These are phyloP conservation scores for Phyllotis vaccarum DNA, from an alignment of 2,797 vertebrate species.

Conservation along the genomic window DNA sequence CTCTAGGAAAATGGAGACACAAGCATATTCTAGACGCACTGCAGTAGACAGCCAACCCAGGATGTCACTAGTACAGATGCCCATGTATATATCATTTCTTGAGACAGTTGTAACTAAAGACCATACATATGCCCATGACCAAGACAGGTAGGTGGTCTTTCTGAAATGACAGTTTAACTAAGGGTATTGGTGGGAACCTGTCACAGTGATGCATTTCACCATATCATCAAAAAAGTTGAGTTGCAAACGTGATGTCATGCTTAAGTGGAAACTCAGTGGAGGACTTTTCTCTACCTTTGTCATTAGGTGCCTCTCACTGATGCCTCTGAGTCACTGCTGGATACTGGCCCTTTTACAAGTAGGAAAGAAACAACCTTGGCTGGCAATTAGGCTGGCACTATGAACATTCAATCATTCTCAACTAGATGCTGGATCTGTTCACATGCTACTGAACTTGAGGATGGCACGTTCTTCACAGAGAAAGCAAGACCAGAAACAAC, in stretches of 20 bases:
- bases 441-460: background rate
- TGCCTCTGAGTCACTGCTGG: constrained; percentile 30
- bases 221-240: background rate
- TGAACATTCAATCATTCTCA: constrained; percentile 51
- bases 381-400: constrained; percentile 20
- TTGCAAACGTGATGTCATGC: background rate
- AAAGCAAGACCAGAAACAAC: background rate
- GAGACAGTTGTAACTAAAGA: background rate
- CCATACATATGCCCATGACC: background rate
- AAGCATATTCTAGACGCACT: background rate
- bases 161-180: constrained; percentile 33
- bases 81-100: background rate
- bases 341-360: constrained; percentile 19
- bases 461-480: background rate
- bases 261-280: background rate
- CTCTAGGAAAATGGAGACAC: background rate
- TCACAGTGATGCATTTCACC: constrained; percentile 50
- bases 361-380: background rate
- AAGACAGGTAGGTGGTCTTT: background rate
- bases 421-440: background rate
- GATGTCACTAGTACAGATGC: background rate
- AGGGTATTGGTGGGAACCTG: background rate
- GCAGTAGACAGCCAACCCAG: too few relatives aligned
- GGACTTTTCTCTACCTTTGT: background rate
- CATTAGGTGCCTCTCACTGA: background rate